Evolutionary conservation across 35 echinoderm and acorn worm genomes (phyloP).

Genomic region (Heliocidaris erythrogramma): DNA sequence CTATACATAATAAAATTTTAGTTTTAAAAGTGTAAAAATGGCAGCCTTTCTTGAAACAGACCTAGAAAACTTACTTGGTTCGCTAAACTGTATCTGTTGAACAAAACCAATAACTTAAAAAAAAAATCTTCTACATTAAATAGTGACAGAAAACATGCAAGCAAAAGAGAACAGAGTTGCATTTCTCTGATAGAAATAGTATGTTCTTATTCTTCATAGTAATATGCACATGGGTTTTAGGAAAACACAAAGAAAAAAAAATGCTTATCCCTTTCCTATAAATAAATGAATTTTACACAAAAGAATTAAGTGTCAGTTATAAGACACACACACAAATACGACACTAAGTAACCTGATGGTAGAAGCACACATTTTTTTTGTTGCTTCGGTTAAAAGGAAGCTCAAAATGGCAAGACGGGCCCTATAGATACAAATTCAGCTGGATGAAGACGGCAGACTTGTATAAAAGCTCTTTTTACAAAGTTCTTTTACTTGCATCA

Average conservation of each 20-base stretch:
- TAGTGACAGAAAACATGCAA: neutral
- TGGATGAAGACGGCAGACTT: neutral
- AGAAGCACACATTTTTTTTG: neutral
- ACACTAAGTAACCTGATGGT: neutral
- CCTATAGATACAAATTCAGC: neutral
- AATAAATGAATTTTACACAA: conserved; percentile 19
- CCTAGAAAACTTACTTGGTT: neutral
- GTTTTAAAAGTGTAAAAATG: neutral
- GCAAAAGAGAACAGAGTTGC: neutral
- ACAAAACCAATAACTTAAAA: neutral
- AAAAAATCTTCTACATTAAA: neutral
- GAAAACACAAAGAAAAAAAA: neutral
- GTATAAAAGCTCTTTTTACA: neutral
- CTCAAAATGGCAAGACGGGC: neutral
- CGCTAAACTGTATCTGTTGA: neutral
- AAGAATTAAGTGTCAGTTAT: neutral
- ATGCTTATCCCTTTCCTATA: neutral
- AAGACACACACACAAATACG: neutral
- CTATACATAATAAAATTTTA: neutral
- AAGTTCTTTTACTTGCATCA: neutral
- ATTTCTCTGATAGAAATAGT: neutral
- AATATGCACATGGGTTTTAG: neutral
- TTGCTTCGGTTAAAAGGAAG: neutral
- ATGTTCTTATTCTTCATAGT: neutral
- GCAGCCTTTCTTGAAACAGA: neutral